phyloP scores from a whole-genome alignment of 2,888 invertebrate genomes.

The Andrena bicolor region DNA sequence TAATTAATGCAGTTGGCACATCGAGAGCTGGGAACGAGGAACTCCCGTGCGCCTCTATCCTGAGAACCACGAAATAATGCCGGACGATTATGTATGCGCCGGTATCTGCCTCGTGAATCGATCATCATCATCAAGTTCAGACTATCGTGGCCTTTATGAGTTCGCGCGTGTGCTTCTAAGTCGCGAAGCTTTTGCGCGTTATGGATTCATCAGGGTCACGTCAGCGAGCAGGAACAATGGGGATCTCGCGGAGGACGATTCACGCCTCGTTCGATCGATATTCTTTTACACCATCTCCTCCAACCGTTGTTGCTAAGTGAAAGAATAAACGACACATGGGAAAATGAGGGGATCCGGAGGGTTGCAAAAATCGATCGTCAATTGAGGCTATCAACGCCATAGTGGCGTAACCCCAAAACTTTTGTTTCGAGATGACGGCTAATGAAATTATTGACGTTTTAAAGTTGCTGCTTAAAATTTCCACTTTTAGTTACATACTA shows the following conservation, averaged over 20 bases:
- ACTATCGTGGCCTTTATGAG: slow-evolving; percentile 36
- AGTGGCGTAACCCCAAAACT: no score
- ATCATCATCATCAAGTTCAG: slow-evolving; percentile 71
- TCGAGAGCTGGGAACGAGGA: slow-evolving; percentile 80
- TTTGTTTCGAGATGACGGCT: no score
- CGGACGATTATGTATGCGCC: slow-evolving; percentile 62
- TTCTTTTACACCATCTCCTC: neutral
- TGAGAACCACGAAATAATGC: slow-evolving; percentile 80
- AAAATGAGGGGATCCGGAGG: no score
- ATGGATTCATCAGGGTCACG: slow-evolving; percentile 42
- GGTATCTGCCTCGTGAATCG: slow-evolving; percentile 68
- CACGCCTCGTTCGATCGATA: slow-evolving; percentile 5
- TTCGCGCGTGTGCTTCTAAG: slow-evolving; percentile 41
- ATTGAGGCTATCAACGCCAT: no score
- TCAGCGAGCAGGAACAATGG: slow-evolving; percentile 4
- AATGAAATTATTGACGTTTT: no score
- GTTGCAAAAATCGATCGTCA: no score
- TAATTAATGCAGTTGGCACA: slow-evolving; percentile 78
- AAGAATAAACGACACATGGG: no score
- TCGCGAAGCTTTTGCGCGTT: slow-evolving; percentile 53
- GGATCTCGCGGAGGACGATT: slow-evolving; percentile 5
- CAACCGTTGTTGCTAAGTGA: no score
- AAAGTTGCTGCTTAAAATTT: no score
- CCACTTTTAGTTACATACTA: no score
- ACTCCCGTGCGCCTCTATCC: slow-evolving; percentile 66